Conservation (phyloP, 2,113 vertebrate genomes). For the Ginglymostoma cirratum region DNA sequence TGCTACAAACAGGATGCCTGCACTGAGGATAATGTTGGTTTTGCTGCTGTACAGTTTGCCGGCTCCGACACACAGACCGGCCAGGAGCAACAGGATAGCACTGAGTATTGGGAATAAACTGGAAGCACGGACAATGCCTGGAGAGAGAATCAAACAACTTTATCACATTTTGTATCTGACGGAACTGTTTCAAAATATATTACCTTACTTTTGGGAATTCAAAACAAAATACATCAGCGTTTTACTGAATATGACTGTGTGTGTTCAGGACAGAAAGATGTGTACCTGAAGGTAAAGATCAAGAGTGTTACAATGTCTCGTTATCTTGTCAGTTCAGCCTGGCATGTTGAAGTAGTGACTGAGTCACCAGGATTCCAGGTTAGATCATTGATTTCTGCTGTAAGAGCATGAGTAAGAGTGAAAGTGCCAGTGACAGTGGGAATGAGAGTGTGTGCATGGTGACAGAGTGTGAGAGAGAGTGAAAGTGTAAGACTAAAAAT, state of each 20-base stretch:
- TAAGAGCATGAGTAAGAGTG: no score
- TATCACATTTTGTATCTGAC: not conserved
- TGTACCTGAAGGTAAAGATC: not conserved
- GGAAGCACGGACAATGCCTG: conserved; percentile 93
- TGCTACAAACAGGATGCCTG: conserved; percentile 94
- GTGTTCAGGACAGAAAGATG: not conserved
- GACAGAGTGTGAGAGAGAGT: no score
- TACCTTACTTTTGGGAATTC: not conserved
- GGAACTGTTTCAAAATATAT: not conserved
- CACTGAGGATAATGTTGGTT: conserved; percentile 90
- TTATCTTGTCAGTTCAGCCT: not conserved
- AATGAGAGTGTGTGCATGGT: not conserved
- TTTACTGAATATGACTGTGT: not conserved
- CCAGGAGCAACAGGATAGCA: conserved; percentile 79
- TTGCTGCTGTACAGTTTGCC: conserved; percentile 85
- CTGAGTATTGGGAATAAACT: conserved; percentile 95
- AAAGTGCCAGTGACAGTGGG: not conserved
- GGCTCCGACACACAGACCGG: conserved; percentile 80
- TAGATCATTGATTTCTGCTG: not conserved
- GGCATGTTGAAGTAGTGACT: not conserved
- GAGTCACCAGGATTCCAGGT: not conserved
- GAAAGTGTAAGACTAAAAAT: no score
- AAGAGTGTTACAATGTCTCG: not conserved
- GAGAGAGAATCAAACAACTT: conserved; percentile 24
- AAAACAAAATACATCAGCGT: not conserved